Evolutionary conservation across 2,888 invertebrate species (phyloP), one percentile per base, ranked within the genome.

Genomic region (Epistrophella euchroma): DNA sequence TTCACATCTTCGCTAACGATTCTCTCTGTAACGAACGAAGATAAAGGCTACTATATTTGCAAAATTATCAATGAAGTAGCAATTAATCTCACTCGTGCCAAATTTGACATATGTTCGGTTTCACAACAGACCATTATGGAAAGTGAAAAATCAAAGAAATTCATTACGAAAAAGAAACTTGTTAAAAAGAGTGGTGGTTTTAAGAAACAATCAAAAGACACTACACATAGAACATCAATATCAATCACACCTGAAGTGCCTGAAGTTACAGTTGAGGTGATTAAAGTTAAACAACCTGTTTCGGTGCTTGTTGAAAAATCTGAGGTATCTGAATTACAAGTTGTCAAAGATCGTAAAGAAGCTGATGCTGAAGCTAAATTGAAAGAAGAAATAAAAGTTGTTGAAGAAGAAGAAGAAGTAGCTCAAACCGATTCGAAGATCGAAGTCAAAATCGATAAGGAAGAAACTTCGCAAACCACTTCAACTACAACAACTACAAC

Each of bases 51-150:
- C 71, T 98, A 97, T 90, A 94, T 95, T 88, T 97, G 97, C 91
- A 97, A 97, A 93, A 96, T 97, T 11, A 95, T 96, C 17, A 98
- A 97, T 91, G 96, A 97, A 89, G 95, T 97, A 79, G 98, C 98
- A 62, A 94, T 96, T 93, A 96, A 96, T 35, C 94, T 95, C 66
- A 96, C 97, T 1, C 96, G 96, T 92, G 97, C 96, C 9, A 96
- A 95, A 91, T 93, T 98, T 56, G 95, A 95, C 90, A 95, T 97
- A 55, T 93, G 93, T 70, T 93, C 95, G 88, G 93, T 93, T 89
- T 92, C 92, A 11, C 89, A 93, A 91, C 47, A 93, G 93, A 88
- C 93, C 92, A 88, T 93, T 93, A 88, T 91, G 91, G 82, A 71
- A 45, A 71, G 35, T 10, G 68, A 88, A 91, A 91, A 81, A 91